These are phyloP conservation scores for Opisthocomus hoazin DNA, from an alignment of 2,113 vertebrate species.

Conservation along the genomic window DNA sequence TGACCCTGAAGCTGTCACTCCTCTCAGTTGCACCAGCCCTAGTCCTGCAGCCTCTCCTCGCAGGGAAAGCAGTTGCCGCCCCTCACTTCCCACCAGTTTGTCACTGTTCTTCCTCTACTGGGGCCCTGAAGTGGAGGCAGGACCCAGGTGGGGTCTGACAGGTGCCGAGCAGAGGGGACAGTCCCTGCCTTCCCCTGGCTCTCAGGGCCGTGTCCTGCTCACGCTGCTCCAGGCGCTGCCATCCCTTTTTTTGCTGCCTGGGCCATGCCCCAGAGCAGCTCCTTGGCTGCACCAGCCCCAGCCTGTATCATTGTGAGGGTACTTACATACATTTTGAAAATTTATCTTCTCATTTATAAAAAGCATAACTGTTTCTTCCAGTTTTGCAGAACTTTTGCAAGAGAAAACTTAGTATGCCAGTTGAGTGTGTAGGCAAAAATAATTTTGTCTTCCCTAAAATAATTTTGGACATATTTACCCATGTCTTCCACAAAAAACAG, in stretches of 20 bases:
- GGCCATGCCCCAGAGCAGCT: neutral
- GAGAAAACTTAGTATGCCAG: neutral
- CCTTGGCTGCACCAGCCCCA: neutral
- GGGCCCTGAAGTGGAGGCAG: neutral
- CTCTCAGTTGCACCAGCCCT: neutral
- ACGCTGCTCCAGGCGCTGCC: neutral
- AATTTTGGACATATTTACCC: neutral
- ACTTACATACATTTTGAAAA: neutral
- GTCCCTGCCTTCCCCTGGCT: neutral
- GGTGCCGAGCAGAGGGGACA: neutral
- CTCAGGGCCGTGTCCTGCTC: accelerated
- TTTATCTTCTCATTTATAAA: neutral
- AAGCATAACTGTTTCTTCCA: neutral
- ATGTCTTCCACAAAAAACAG: neutral
- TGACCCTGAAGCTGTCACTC: neutral
- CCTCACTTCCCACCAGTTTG: neutral
- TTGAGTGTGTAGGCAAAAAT: neutral
- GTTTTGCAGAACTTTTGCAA: neutral
- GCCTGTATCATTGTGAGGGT: accelerated
- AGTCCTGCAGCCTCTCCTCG: neutral
- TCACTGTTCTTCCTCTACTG: no score
- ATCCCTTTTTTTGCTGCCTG: accelerated
- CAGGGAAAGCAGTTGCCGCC: neutral
- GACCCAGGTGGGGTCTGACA: neutral
- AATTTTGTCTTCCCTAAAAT: neutral